Percentiles rank a stretch among this genome's conserved stretches.
These are phyloP conservation scores for Neoniphon sammara DNA, from an alignment of 2,797 vertebrate species.

Conservation along the genomic window DNA sequence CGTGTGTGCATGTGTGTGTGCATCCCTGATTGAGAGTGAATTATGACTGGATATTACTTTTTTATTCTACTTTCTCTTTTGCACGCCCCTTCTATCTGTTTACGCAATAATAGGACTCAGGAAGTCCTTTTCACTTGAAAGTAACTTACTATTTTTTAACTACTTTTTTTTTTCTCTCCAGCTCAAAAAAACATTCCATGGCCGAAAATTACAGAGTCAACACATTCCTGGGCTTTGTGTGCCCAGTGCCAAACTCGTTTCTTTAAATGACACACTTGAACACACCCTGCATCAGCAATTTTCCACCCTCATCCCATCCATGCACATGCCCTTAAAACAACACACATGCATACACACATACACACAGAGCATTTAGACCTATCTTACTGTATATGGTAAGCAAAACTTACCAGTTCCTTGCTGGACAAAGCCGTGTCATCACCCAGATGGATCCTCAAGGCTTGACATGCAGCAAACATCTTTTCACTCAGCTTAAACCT, in stretches of 20 bases:
- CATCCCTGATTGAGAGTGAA: neutral
- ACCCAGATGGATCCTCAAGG: constrained; percentile 87
- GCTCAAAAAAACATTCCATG: constrained; percentile 7
- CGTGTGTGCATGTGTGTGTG: neutral
- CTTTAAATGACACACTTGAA: constrained; percentile 40
- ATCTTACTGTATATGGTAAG: neutral
- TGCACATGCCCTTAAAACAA: constrained; percentile 30
- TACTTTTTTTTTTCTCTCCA: constrained; percentile 26
- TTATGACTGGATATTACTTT: constrained; percentile 15
- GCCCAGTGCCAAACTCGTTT: constrained; percentile 17
- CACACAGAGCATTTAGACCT: neutral
- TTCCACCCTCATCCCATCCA: constrained; percentile 33
- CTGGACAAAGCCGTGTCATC: constrained; percentile 85
- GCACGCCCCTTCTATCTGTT: neutral
- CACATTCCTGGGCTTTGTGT: constrained; percentile 35
- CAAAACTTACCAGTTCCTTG: constrained; percentile 89
- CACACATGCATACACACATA: neutral
- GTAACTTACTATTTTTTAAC: constrained; percentile 12
- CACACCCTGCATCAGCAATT: constrained; percentile 27
- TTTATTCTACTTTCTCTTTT: neutral
- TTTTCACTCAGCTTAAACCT: constrained; percentile 92
- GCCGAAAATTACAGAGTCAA: constrained; percentile 43
- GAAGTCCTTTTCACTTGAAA: constrained; percentile 12
- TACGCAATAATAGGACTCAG: neutral
- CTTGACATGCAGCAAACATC: constrained; percentile 90